Evolutionary conservation across 2,113 vertebrate genomes (phyloP), one percentile per base, ranked within the genome.

Genomic region (Sialia sialis): DNA sequence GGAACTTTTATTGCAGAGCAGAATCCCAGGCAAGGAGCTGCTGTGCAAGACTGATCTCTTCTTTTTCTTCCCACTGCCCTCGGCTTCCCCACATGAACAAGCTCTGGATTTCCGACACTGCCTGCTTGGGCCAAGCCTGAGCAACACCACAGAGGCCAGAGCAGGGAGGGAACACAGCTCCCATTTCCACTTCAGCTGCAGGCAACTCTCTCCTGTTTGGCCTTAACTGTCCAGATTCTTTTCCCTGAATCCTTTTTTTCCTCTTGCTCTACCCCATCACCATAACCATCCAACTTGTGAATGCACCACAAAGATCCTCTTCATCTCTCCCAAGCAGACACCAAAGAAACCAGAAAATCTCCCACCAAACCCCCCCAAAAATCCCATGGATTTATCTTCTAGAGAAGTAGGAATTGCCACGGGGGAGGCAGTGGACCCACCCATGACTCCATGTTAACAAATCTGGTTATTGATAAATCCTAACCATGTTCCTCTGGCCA

Each of bases 331-430:
- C 55, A 79, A 26, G 21, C 6, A 19, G 39, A 74, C 29, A 69
- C 19, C 55, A 64, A 77, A 69, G 26, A 51, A 66, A 68, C 1
- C 13, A 38, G 41, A 63, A 75, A 58, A 73, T 20, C 19, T 48
- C 29, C 52, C 22, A 60, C 13, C 14, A 66, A 89, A 41, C 0
- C 32, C 4, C 4, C 2, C 0, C 16, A 56, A 55, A 69, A 22
- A 10, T 41, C 16, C 27, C 46, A n/a, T 1, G 38, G 46, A 68
- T 36, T 82, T 6, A 2, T 64, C 67, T 73, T 36, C 84, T 30
- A 66, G 4, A 59, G 32, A 25, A 62, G 38, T 1, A 34, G 26
- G 51, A 77, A 59, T 59, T 80, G 44, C 73, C 23, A 27, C 6
- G n/a, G 73, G 16, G 54, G 54, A 84, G 34, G 26, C 41, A 82